Conservation (phyloP, 1,140 invertebrate species). For the Condylostylus longicornis region DNA sequence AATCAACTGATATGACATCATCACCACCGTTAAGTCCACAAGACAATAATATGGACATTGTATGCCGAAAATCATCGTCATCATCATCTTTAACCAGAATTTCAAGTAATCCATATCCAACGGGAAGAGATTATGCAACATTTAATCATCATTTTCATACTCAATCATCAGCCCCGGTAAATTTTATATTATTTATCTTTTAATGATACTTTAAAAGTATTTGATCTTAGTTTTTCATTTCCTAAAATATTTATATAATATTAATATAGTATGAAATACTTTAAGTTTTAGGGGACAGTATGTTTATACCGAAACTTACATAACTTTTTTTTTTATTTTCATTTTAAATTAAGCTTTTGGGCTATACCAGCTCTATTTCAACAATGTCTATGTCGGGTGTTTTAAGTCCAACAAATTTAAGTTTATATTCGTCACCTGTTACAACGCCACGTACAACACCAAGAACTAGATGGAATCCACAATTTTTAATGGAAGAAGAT, state of each 20-base stretch:
- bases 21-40: slow-evolving; percentile 30
- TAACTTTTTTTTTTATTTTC: slow-evolving; percentile 2
- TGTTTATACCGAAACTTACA: no score
- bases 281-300: no score
- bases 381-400: slow-evolving; percentile 57
- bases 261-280: no score
- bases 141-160: slow-evolving; percentile 85
- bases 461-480: slow-evolving; percentile 64
- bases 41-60: slow-evolving; percentile 13
- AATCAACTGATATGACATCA: slow-evolving; percentile 20
- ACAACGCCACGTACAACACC: slow-evolving; percentile 50
- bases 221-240: no score
- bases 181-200: slow-evolving; percentile 7
- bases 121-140: slow-evolving; percentile 42
- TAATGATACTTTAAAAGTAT: not conserved
- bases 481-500: slow-evolving; percentile 84
- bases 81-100: slow-evolving; percentile 14
- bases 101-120: slow-evolving; percentile 17
- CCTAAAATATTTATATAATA: no score
- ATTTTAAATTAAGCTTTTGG: slow-evolving; percentile 56
- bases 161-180: slow-evolving; percentile 74
- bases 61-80: slow-evolving; percentile 24
- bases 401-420: slow-evolving; percentile 79
- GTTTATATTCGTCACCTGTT: slow-evolving; percentile 67
- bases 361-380: slow-evolving; percentile 64